phyloP scores from a whole-genome alignment of 1,140 invertebrate genomes.

The Agrypnia vestita region DNA sequence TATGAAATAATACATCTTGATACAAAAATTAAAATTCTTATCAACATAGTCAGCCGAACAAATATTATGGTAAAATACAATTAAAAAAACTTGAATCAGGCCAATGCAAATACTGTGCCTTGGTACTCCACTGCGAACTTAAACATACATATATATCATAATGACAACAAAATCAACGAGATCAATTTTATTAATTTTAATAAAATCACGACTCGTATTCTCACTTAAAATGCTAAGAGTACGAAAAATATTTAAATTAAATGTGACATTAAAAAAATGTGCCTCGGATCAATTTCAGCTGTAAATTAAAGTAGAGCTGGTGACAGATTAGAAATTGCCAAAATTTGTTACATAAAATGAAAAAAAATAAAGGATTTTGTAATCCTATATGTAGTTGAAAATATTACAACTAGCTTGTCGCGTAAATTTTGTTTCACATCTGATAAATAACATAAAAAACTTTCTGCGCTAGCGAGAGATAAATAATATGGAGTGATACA shows the following conservation, averaged over 20 bases:
- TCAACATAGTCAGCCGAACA: constrained; percentile 26
- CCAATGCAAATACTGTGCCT: constrained; percentile 41
- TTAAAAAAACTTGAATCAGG: constrained; percentile 13
- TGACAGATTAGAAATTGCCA: no score
- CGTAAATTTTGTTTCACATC: no score
- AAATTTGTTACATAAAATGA: no score
- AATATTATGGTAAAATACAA: constrained; percentile 35
- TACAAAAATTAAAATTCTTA: constrained; percentile 29
- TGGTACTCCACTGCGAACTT: constrained; percentile 7
- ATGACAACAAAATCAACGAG: constrained; percentile 36
- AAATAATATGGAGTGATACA: no score
- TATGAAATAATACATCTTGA: constrained; percentile 33
- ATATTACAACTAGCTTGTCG: no score
- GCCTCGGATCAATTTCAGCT: constrained; percentile 1
- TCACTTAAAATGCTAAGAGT: background rate
- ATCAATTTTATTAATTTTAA: constrained; percentile 41
- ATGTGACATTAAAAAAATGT: constrained; percentile 3
- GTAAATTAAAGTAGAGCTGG: background rate
- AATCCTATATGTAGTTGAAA: no score
- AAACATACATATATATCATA: constrained; percentile 8
- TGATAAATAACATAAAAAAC: no score
- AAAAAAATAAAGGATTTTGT: no score
- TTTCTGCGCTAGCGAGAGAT: no score
- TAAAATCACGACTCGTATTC: constrained; percentile 35
- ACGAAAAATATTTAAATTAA: background rate